Percentiles rank a stretch among this genome's conserved stretches.
phyloP scores from a whole-genome alignment of 2,888 invertebrate species.

The Saturnia pavonia region DNA sequence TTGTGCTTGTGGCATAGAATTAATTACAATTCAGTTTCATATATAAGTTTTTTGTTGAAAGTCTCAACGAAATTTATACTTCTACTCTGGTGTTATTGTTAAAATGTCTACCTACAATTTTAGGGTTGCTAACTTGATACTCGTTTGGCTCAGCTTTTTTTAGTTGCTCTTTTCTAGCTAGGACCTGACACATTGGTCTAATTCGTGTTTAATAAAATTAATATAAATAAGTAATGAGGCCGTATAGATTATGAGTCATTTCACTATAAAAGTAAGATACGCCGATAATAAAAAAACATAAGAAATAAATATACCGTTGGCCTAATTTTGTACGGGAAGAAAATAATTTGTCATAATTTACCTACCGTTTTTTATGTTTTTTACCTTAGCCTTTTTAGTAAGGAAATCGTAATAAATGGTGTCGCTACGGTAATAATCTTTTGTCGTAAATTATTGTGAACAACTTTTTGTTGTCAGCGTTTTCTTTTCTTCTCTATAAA shows the following conservation, averaged over 20 bases:
- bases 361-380: slow-evolving; percentile 35
- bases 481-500: neutral
- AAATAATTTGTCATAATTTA: slow-evolving; percentile 62
- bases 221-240: neutral
- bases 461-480: slow-evolving; percentile 37
- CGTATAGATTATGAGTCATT: neutral
- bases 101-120: neutral
- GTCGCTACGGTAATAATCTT: slow-evolving; percentile 39
- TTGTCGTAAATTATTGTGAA: slow-evolving; percentile 40
- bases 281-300: neutral
- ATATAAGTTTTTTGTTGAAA: too few species aligned
- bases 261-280: neutral
- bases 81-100: neutral
- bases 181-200: neutral
- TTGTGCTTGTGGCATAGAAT: too few species aligned
- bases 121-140: too few species aligned
- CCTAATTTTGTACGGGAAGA: slow-evolving; percentile 18
- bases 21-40: too few species aligned
- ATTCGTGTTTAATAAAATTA: neutral
- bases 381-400: slow-evolving; percentile 44
- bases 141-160: neutral
- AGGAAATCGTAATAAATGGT: slow-evolving; percentile 61
- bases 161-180: neutral
- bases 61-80: too few species aligned
- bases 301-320: slow-evolving; percentile 1